Evolutionary conservation across 2,888 invertebrate genomes (phyloP), one percentile per base, ranked within the genome.

Genomic region (Acrobasis repandana): DNA sequence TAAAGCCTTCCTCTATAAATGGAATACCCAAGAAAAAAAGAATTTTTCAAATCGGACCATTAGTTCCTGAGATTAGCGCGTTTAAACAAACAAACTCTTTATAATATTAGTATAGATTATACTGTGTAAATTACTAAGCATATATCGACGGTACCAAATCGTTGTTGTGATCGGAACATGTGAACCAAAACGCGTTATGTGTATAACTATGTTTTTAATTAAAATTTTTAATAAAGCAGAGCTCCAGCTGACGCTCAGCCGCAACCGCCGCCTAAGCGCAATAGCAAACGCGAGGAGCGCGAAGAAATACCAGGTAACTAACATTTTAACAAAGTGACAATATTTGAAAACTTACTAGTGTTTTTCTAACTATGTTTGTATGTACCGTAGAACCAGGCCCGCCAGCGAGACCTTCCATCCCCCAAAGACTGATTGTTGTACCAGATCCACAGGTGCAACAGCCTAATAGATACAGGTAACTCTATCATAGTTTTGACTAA

Each of bases 361-460:
- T 65, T 65, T 48, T 54, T 50, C 72, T 74, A 74, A 75, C 72
- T 69, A 68, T 65, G 69, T 77, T 74, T 78, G 66, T 76, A 71
- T 70, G 62, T 65, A 61, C 65, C 68, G 61, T 95, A 83, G 97
- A 97, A 82, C 97, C 97, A 34, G 97, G 96, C 68, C 97, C 97
- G 68, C 97, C 97, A 52, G 95, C 97, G 66, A 93, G 97, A 82
- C 97, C 97, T 64, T 96, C 97, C 69, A 95, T 97, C 87, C 97
- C 97, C 77, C 97, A 97, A 90, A 95, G 97, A 93, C 94, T 97
- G 83, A 97, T 97, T 79, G 96, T 97, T 82, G 97, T 97, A 82
- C 97, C 97, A 76, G 98, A 98, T 88, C 97, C 97, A 71, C 96
- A 95, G 80, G 95, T 95, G 69, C 95, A 95, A 68, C 95, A 95